These are phyloP conservation scores for Antechinus flavipes DNA, from an alignment of 2,113 vertebrate species.

Conservation along the genomic window DNA sequence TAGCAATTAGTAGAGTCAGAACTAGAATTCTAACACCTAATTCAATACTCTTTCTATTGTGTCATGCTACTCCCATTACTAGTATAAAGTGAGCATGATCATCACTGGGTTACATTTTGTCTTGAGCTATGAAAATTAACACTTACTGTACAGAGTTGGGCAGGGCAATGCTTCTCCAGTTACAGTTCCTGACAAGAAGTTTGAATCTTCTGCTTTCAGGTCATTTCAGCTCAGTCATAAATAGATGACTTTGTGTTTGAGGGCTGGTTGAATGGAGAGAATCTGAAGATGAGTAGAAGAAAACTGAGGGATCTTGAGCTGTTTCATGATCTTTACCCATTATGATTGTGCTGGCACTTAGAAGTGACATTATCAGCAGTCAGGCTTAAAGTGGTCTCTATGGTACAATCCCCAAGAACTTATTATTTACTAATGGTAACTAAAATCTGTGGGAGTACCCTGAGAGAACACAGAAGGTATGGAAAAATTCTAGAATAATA, in stretches of 20 bases:
- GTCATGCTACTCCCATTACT: background rate
- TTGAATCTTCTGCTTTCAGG: background rate
- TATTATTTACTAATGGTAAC: background rate
- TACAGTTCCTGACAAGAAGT: background rate
- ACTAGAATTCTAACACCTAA: background rate
- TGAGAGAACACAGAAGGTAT: background rate
- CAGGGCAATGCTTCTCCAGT: constrained; percentile 7
- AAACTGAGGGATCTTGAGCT: background rate
- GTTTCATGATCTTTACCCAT: background rate
- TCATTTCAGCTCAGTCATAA: constrained; percentile 8
- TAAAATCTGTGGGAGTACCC: constrained; percentile 28
- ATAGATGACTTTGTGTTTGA: background rate
- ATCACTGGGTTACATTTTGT: constrained; percentile 17
- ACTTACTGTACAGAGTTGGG: background rate
- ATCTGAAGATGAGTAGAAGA: constrained; percentile 4
- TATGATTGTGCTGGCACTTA: background rate
- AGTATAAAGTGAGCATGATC: background rate
- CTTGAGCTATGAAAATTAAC: background rate
- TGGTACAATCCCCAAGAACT: constrained; percentile 10
- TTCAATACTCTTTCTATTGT: background rate
- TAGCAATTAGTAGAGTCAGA: background rate
- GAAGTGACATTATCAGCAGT: background rate
- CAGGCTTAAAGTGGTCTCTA: background rate
- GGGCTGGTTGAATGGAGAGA: background rate
- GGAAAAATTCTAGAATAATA: background rate